Percentiles rank a stretch among this genome's conserved stretches.
phyloP scores from a whole-genome alignment of 1,140 invertebrate genomes.

The Leptinotarsa lineolata region DNA sequence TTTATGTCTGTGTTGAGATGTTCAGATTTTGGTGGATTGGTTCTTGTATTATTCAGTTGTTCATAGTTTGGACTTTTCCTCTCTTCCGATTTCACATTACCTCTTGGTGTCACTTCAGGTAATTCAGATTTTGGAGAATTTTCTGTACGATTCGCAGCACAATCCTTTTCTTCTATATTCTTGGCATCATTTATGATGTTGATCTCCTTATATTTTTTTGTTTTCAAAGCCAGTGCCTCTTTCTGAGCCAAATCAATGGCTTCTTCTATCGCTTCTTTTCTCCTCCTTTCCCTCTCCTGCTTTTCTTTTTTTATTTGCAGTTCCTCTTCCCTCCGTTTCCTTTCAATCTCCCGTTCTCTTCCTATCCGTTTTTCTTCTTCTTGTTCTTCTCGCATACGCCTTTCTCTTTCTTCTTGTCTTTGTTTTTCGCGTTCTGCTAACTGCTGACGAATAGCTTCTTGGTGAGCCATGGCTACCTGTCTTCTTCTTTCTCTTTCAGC shows the following conservation, averaged over 20 bases:
- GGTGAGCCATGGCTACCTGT: conserved; percentile 72
- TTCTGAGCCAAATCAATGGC: conserved; percentile 67
- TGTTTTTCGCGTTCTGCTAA: conserved; percentile 70
- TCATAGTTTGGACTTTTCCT: conserved; percentile 20
- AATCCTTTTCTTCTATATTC: conserved; percentile 37
- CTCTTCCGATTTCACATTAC: conserved; percentile 22
- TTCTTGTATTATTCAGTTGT: conserved; percentile 31
- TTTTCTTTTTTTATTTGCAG: conserved; percentile 64
- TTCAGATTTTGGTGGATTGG: conserved; percentile 23
- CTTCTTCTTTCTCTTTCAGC: conserved; percentile 70
- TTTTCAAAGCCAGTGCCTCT: conserved; percentile 62
- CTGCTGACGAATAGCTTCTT: conserved; percentile 73
- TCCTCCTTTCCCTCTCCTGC: conserved; percentile 62
- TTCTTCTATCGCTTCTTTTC: conserved; percentile 63
- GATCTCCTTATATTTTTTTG: conserved; percentile 49
- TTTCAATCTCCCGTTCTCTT: conserved; percentile 68
- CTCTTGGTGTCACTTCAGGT: conserved; percentile 3
- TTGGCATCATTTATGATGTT: conserved; percentile 36
- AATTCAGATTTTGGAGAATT: conserved; percentile 1
- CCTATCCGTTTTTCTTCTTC: conserved; percentile 70
- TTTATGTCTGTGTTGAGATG: conserved; percentile 40
- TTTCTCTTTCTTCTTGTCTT: conserved; percentile 68
- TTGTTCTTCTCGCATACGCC: conserved; percentile 64
- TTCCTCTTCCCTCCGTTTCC: conserved; percentile 63
- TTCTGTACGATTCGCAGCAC: not conserved